Conservation (phyloP, 2,888 invertebrate genomes). For the Candidula unifasciata region DNA sequence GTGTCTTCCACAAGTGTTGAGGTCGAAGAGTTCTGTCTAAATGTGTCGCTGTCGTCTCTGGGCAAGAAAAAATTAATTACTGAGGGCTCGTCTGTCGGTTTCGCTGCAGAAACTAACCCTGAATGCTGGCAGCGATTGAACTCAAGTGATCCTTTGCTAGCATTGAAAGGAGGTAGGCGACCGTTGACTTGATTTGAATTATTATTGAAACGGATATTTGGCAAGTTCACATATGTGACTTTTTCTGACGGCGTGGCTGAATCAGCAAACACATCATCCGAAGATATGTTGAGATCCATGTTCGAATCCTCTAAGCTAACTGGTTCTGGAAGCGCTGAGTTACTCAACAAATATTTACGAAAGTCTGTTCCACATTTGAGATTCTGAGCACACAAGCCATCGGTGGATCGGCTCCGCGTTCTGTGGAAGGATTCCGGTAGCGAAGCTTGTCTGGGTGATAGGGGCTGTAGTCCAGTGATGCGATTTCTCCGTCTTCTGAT, state of each 20-base stretch:
- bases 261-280: conserved; percentile 59
- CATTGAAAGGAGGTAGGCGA: conserved; percentile 33
- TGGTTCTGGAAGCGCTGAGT: conserved; percentile 27
- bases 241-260: conserved; percentile 54
- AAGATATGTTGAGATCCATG: conserved; percentile 56
- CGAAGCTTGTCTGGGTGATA: conserved; percentile 58
- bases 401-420: conserved; percentile 43
- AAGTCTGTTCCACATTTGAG: conserved; percentile 42
- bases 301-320: conserved; percentile 41
- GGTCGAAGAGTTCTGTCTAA: conserved; percentile 57
- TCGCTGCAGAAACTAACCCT: conserved; percentile 51
- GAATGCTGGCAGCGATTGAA: conserved; percentile 66
- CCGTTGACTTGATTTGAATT: conserved; percentile 24
- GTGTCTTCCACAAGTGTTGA: conserved; percentile 55
- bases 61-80: conserved; percentile 17
- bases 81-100: background rate
- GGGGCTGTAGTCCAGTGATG: conserved; percentile 62
- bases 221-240: conserved; percentile 57
- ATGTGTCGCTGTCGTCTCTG: conserved; percentile 42
- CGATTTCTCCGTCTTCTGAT: conserved; percentile 66
- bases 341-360: conserved; percentile 24
- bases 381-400: background rate
- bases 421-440: conserved; percentile 43
- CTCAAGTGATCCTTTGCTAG: conserved; percentile 32
- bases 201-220: conserved; percentile 51